Base-by-base conservation (phyloP, 2,113 vertebrate genomes). In the Sapajus apella region DNA sequence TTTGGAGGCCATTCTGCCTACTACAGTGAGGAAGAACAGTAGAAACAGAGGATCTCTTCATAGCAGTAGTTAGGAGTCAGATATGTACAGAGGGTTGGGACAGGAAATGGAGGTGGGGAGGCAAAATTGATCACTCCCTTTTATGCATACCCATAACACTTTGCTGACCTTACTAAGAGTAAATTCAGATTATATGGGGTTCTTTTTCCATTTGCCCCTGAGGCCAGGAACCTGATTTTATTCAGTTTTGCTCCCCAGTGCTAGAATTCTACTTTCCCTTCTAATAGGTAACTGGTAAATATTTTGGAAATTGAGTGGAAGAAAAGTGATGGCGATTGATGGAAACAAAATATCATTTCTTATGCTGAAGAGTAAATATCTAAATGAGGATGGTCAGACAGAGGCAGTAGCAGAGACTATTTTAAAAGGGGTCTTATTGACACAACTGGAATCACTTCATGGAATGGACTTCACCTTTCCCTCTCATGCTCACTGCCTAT, bases 241-340 rank as follows among this genome's bases (percentile, higher is more conserved):
- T 56, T 87, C 32, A 43, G 23, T 40, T 87, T 94, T 93, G 8
- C 1, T 76, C 16, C 55, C 8, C 18, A 66, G 23, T 7, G 14
- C 43, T 73, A 32, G n/a, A 52, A 43, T 43, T 6, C 23, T 87
- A 35, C 32, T 27, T 91, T 91, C 32, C 37, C 18, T 80, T 76
- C 58, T n/a, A 58, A 14, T 56, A n/a, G 25, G 45, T 91, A 77
- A n/a, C 10, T 47, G 27, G 20, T 77, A 30, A 11, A 23, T 64
- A 45, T 56, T 91, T 94, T 81, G 89, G 30, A 91, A 79, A n/a
- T 55, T 50, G 73, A 81, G 18, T 37, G 47, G 35, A 93, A 96
- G 35, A 16, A 87, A 68, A 68, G 10, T 81, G 35, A 77, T 80
- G 37, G 52, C 1, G 45, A 75, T 27, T 70, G 14, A 37, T 72